These are phyloP conservation scores for Periplaneta americana DNA, from an alignment of 1,140 invertebrate genomes.

Conservation along the genomic window DNA sequence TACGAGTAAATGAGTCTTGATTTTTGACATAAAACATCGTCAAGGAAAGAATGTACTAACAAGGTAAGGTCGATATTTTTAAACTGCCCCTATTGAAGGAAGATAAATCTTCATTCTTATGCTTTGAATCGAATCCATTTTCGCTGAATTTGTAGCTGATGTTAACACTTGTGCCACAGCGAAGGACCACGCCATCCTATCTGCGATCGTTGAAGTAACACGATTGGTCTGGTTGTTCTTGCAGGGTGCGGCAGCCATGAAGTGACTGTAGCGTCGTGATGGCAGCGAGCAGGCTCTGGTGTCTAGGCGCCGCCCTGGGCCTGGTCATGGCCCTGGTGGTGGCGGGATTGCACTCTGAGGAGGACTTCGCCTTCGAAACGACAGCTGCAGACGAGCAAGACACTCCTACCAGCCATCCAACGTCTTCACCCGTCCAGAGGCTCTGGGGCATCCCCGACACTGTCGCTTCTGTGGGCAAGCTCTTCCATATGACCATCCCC, in stretches of 20 bases:
- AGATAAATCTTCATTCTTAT: too few relatives aligned
- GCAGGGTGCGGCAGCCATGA: neutral
- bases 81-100: too few relatives aligned
- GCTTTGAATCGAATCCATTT: too few relatives aligned
- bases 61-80: too few relatives aligned
- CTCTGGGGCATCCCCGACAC: conserved; percentile 35
- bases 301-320: neutral
- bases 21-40: too few relatives aligned
- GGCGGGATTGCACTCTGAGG: neutral
- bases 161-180: too few relatives aligned
- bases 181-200: too few relatives aligned
- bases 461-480: conserved; percentile 29
- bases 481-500: conserved; percentile 37
- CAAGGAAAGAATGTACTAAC: too few relatives aligned
- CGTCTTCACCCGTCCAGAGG: conserved; percentile 19
- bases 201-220: too few relatives aligned
- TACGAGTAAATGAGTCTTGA: too few relatives aligned
- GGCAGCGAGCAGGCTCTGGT: neutral
- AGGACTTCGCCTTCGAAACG: conserved; percentile 11
- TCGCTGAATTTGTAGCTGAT: too few relatives aligned
- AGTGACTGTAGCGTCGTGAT: neutral
- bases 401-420: neutral
- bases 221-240: too few relatives aligned
- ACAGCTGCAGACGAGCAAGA: neutral
- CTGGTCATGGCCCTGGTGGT: neutral